Conservation (phyloP, 2,888 invertebrate genomes). For the Hypomecis atomaria region DNA sequence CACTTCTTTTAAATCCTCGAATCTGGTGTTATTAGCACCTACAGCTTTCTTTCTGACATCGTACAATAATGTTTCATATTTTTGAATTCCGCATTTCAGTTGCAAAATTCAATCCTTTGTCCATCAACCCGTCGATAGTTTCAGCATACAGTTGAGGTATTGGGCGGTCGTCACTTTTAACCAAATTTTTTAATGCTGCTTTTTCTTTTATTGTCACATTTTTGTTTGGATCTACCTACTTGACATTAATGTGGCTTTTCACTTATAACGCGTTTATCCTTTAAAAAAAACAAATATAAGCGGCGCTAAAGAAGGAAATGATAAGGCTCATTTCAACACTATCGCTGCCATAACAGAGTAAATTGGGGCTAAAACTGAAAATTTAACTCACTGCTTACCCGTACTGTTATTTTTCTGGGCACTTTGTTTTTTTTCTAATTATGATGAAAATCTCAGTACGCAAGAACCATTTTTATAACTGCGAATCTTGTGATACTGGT, state of each 20-base stretch:
- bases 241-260: background rate
- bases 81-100: background rate
- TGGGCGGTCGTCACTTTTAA: background rate
- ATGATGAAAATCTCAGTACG: background rate
- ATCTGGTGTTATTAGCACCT: conserved; percentile 1
- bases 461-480: background rate
- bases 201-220: background rate
- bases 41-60: background rate
- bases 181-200: conserved; percentile 1
- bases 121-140: background rate
- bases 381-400: background rate
- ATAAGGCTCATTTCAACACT: background rate
- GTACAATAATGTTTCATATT: background rate
- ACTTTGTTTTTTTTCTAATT: background rate
- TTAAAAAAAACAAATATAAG: background rate
- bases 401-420: conserved; percentile 1
- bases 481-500: conserved; percentile 1
- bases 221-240: background rate
- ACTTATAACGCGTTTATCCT: conserved; percentile 1
- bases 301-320: background rate
- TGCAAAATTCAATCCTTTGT: background rate
- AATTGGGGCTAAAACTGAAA: background rate
- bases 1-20: background rate
- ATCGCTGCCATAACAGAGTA: conserved; percentile 1
- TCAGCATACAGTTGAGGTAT: background rate